Percentiles rank a stretch among this genome's conserved stretches.
phyloP scores from a whole-genome alignment of 2,888 invertebrate genomes.

The Mythimna lalbum region DNA sequence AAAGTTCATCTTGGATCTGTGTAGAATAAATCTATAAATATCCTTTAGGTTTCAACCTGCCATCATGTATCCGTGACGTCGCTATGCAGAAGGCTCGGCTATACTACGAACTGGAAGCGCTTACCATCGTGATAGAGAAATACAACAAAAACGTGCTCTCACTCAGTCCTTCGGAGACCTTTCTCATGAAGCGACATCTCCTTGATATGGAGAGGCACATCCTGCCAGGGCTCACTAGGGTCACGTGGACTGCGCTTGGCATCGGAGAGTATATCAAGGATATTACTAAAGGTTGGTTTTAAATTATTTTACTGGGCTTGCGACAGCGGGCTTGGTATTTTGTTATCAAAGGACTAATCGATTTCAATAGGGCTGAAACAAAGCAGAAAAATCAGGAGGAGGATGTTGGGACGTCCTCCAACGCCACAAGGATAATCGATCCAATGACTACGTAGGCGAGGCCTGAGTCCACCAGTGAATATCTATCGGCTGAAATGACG shows the following conservation, averaged over 20 bases:
- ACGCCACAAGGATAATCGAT: no score
- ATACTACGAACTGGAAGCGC: constrained; percentile 92
- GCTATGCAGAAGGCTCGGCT: constrained; percentile 92
- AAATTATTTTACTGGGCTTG: no score
- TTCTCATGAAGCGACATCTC: constrained; percentile 93
- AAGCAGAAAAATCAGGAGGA: no score
- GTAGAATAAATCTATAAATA: not conserved
- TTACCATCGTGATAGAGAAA: constrained; percentile 90
- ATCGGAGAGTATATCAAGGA: constrained; percentile 93
- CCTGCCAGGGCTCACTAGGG: constrained; percentile 95
- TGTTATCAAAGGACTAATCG: no score
- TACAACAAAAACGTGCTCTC: constrained; percentile 92
- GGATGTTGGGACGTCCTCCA: no score
- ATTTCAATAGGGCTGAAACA: no score
- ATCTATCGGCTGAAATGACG: no score
- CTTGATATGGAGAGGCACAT: constrained; percentile 94
- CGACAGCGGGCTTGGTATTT: no score
- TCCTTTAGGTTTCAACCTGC: constrained; percentile 82
- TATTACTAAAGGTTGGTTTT: constrained; percentile 81
- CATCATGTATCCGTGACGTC: constrained; percentile 87
- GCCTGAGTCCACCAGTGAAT: no score
- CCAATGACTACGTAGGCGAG: no score
- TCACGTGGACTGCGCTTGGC: constrained; percentile 96
- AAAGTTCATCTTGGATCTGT: no score
- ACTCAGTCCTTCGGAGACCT: constrained; percentile 93